A percentile compares a stretch with the other conserved stretches of the same genome.
Evolutionary conservation across 2,888 invertebrate species (phyloP).

Genomic region (Drosophila colorata): DNA sequence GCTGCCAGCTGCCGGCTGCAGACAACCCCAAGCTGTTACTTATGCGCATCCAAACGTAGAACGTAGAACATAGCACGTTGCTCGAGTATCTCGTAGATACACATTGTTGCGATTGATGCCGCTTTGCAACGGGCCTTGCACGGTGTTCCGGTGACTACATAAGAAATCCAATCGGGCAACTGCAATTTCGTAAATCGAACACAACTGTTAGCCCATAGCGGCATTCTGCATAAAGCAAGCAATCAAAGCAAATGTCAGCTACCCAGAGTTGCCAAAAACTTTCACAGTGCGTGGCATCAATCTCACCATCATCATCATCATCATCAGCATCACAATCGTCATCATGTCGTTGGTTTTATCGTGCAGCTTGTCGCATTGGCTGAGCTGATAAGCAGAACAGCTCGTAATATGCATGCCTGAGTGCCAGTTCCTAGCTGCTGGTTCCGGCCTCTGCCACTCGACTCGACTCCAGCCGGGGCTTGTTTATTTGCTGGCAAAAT

Average conservation of each 20-base stretch:
- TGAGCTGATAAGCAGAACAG: slow-evolving; percentile 50
- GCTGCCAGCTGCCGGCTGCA: not conserved
- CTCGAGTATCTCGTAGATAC: slow-evolving; percentile 8
- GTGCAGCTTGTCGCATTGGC: slow-evolving; percentile 56
- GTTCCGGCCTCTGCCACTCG: slow-evolving; percentile 31
- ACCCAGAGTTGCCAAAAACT: not conserved
- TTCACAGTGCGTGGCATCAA: slow-evolving; percentile 26
- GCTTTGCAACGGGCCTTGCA: slow-evolving; percentile 10
- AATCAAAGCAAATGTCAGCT: slow-evolving; percentile 33
- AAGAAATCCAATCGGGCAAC: slow-evolving; percentile 68
- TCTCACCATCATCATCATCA: slow-evolving; percentile 14
- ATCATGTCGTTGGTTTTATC: slow-evolving; percentile 45
- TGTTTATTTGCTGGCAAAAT: slow-evolving; percentile 76
- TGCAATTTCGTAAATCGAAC: slow-evolving; percentile 67
- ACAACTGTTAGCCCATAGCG: slow-evolving; percentile 53
- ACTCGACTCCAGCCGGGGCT: slow-evolving; percentile 25
- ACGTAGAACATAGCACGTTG: slow-evolving; percentile 12
- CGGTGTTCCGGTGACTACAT: slow-evolving; percentile 25
- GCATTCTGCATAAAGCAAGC: slow-evolving; percentile 38
- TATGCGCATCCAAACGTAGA: slow-evolving; percentile 11
- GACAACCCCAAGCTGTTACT: slow-evolving; percentile 16
- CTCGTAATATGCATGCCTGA: slow-evolving; percentile 42
- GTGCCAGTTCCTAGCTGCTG: slow-evolving; percentile 4
- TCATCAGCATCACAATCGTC: slow-evolving; percentile 21
- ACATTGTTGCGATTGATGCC: slow-evolving; percentile 38